Conservation (phyloP, 2,797 vertebrate genomes). For the Syndactyla subalaris region DNA sequence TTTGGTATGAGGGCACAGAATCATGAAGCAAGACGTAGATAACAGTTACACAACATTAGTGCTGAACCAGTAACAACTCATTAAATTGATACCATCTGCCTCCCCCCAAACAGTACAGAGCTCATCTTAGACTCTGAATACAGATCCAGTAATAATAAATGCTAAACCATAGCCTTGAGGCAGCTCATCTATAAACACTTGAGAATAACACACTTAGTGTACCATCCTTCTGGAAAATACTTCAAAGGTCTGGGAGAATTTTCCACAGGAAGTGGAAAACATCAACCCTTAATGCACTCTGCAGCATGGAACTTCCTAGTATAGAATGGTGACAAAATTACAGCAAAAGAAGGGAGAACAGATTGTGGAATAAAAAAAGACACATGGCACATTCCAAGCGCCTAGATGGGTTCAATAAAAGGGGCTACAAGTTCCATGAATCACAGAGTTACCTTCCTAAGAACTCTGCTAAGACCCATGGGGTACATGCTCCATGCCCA, state of each 20-base stretch:
- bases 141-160: slow-evolving; percentile 24
- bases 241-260: neutral
- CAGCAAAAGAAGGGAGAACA: neutral
- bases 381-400: neutral
- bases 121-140: neutral
- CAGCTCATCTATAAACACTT: neutral
- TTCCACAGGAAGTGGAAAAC: neutral
- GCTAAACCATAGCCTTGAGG: slow-evolving; percentile 23
- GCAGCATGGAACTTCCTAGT: neutral
- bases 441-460: neutral
- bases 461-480: neutral
- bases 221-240: neutral
- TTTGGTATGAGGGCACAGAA: neutral
- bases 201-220: neutral
- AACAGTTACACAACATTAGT: slow-evolving; percentile 1
- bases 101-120: neutral
- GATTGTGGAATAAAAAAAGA: neutral
- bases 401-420: neutral
- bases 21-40: neutral
- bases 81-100: slow-evolving; percentile 36
- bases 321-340: neutral
- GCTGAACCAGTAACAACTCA: slow-evolving; percentile 19
- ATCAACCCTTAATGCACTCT: neutral
- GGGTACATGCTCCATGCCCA: neutral
- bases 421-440: neutral